These are phyloP conservation scores for Pterostichus niger DNA, from an alignment of 2,888 invertebrate species.

Conservation along the genomic window DNA sequence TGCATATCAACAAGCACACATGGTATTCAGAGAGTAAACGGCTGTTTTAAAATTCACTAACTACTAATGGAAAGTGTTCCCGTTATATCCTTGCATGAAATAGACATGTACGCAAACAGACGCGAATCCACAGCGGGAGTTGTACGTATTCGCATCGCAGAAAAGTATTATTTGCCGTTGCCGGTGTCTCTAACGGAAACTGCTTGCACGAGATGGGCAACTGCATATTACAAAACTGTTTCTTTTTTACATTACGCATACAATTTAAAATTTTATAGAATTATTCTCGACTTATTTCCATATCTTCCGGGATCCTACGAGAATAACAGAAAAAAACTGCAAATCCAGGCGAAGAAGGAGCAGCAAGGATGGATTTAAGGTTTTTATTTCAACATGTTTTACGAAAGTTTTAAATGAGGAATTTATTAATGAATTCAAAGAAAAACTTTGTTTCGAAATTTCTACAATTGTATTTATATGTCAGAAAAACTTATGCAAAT, in stretches of 20 bases:
- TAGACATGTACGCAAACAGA: constrained; percentile 26
- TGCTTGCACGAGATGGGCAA: constrained; percentile 12
- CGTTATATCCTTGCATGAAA: constrained; percentile 43
- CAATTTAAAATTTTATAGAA: constrained; percentile 59
- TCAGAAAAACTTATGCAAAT: constrained; percentile 60
- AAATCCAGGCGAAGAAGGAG: constrained; percentile 22
- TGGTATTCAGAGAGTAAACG: constrained; percentile 38
- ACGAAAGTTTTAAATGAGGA: constrained; percentile 54
- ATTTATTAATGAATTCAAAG: constrained; percentile 63
- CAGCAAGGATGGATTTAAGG: constrained; percentile 45
- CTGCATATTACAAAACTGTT: constrained; percentile 53
- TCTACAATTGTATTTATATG: constrained; percentile 57
- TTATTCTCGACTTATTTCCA: constrained; percentile 62
- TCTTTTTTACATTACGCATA: constrained; percentile 57
- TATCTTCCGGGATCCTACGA: constrained; percentile 42
- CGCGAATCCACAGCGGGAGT: neutral
- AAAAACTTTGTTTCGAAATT: constrained; percentile 53
- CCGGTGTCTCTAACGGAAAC: neutral
- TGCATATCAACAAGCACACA: neutral
- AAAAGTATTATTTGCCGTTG: constrained; percentile 11
- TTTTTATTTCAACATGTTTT: constrained; percentile 60
- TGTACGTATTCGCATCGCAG: neutral
- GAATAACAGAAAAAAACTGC: constrained; percentile 45
- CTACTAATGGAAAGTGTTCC: constrained; percentile 54
- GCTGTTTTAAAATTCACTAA: constrained; percentile 51